Percentiles rank a stretch among this genome's conserved stretches.
Conservation (phyloP, 2,113 vertebrate species). For the Sphaerodactylus townsendi region DNA sequence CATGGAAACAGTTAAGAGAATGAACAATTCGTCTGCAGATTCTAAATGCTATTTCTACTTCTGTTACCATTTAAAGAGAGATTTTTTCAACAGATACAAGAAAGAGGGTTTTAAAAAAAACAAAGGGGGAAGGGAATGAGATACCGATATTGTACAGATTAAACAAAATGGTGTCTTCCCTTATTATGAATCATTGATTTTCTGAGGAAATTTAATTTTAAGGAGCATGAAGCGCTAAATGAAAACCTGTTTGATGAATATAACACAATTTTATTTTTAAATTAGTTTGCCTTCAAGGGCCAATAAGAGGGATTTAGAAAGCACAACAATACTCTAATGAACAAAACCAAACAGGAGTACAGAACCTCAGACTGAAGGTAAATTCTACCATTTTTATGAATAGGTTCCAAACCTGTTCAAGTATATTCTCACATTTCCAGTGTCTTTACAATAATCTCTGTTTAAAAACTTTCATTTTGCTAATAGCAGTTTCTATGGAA, state of each 20-base stretch:
- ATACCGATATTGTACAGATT: not conserved
- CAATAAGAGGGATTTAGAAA: conserved; percentile 29
- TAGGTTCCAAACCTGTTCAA: conserved; percentile 36
- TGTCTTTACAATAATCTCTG: conserved; percentile 51
- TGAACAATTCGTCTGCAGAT: not conserved
- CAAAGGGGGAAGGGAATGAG: conserved; percentile 8
- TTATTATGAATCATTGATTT: conserved; percentile 12
- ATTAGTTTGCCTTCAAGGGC: conserved; percentile 1
- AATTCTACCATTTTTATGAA: not conserved
- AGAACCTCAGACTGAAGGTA: not conserved
- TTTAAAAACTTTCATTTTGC: conserved; percentile 21
- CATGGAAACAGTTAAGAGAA: conserved; percentile 6
- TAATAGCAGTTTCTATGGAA: conserved; percentile 65
- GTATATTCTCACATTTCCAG: conserved; percentile 37
- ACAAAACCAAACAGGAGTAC: not conserved
- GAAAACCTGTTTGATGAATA: conserved; percentile 31
- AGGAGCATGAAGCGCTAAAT: not conserved
- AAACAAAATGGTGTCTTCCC: not conserved
- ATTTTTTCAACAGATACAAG: not conserved
- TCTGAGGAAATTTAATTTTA: conserved; percentile 19
- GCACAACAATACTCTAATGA: conserved; percentile 30
- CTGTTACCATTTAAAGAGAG: not conserved
- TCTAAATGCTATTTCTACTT: not conserved
- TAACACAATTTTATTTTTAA: conserved; percentile 27
- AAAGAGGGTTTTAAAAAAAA: not conserved